These are phyloP conservation scores for Ophion ventricosus DNA, from an alignment of 2,888 invertebrate species.

Conservation along the genomic window DNA sequence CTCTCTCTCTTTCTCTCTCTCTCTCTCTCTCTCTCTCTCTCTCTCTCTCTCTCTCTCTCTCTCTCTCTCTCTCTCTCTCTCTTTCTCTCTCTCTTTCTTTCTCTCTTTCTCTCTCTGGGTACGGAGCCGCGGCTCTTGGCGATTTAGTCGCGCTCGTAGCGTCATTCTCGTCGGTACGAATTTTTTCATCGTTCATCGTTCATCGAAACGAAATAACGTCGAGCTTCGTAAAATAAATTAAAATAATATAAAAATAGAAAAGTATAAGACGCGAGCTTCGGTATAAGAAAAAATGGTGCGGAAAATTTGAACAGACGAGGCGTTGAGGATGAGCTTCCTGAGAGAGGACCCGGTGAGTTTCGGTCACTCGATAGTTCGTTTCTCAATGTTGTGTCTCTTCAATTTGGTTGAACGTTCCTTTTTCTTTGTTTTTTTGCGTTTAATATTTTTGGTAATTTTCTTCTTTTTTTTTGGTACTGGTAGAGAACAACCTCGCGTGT, in stretches of 20 bases:
- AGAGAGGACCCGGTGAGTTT: slow-evolving; percentile 85
- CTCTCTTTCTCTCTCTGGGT: slow-evolving; percentile 15
- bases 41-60: slow-evolving; percentile 18
- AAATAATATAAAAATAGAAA: background rate
- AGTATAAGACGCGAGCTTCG: background rate
- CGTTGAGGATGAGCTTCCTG: slow-evolving; percentile 82
- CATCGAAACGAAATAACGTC: background rate
- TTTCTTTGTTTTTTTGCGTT: background rate
- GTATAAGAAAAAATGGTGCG: slow-evolving; percentile 82
- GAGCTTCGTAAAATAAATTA: background rate
- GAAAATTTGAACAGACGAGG: slow-evolving; percentile 74
- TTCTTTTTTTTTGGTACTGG: background rate
- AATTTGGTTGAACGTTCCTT: background rate
- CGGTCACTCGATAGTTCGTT: slow-evolving; percentile 1
- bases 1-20: slow-evolving; percentile 26
- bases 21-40: slow-evolving; percentile 54
- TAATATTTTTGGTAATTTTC: background rate
- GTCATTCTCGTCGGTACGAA: slow-evolving; percentile 56
- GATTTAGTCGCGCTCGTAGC: slow-evolving; percentile 63
- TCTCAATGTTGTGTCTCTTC: background rate
- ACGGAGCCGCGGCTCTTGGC: slow-evolving; percentile 31
- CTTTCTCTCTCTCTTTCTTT: slow-evolving; percentile 6
- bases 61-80: slow-evolving; percentile 8
- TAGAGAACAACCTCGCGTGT: background rate
- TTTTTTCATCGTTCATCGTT: slow-evolving; percentile 28